phyloP scores from a whole-genome alignment of 1,140 invertebrate genomes.

The Drosophila bifasciata region DNA sequence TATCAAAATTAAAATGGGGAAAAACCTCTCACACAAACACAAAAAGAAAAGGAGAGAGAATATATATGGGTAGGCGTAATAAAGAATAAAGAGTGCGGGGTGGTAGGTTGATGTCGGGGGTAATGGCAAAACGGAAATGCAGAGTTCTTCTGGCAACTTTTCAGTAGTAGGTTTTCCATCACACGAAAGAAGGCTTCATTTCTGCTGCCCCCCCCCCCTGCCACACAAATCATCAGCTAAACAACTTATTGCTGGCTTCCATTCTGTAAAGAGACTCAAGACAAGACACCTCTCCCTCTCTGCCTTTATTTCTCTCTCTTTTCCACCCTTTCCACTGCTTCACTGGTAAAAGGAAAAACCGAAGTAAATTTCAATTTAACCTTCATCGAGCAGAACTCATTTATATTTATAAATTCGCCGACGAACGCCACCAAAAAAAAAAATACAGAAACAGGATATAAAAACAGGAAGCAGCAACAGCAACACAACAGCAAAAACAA shows the following conservation, averaged over 20 bases:
- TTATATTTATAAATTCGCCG: slow-evolving; percentile 82
- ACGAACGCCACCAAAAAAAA: slow-evolving; percentile 52
- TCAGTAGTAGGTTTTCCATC: slow-evolving; percentile 61
- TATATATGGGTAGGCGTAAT: background rate
- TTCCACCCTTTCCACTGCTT: background rate
- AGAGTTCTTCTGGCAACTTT: slow-evolving; percentile 67
- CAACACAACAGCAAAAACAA: too few relatives aligned
- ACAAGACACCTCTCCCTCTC: background rate
- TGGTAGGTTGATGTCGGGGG: too few relatives aligned
- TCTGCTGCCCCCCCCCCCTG: too few relatives aligned
- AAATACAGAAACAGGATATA: slow-evolving; percentile 20
- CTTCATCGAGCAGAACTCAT: slow-evolving; percentile 81
- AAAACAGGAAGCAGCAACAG: slow-evolving; percentile 46
- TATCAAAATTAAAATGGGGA: slow-evolving; percentile 77
- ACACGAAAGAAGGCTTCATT: slow-evolving; percentile 10
- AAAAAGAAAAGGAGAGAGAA: background rate
- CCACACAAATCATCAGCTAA: slow-evolving; percentile 33
- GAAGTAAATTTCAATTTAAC: slow-evolving; percentile 83
- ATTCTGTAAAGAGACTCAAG: too few relatives aligned
- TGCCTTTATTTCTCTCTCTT: background rate
- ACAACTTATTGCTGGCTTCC: slow-evolving; percentile 35
- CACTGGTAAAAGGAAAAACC: slow-evolving; percentile 42
- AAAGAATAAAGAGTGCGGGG: background rate
- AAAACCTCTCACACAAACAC: slow-evolving; percentile 42
- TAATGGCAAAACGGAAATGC: slow-evolving; percentile 30